A percentile compares a stretch with the other conserved stretches of the same genome.
phyloP scores from a whole-genome alignment of 2,888 invertebrate species.

The Platynereis dumerilii region DNA sequence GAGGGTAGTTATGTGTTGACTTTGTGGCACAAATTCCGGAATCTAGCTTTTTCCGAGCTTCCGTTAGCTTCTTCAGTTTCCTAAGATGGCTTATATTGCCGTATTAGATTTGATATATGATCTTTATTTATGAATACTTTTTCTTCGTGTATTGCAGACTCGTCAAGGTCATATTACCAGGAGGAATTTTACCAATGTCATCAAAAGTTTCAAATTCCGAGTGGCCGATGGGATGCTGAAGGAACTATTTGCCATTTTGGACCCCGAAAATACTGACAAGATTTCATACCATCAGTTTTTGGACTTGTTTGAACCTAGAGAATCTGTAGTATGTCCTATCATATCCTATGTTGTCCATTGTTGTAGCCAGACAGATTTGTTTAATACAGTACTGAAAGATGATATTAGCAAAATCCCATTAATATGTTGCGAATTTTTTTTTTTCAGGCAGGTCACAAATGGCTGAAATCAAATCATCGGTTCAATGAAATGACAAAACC shows the following conservation, averaged over 20 bases:
- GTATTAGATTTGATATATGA: too few relatives aligned
- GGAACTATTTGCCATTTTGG: conserved; percentile 51
- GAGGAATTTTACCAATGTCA: conserved; percentile 47
- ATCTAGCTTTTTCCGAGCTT: too few relatives aligned
- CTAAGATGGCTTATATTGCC: too few relatives aligned
- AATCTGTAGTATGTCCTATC: conserved; percentile 45
- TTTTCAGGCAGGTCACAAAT: conserved; percentile 58
- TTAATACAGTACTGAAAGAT: too few relatives aligned
- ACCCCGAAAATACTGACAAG: conserved; percentile 50
- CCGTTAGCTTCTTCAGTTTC: too few relatives aligned
- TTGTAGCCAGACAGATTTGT: background rate
- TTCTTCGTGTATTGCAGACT: conserved; percentile 41
- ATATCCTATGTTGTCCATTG: background rate
- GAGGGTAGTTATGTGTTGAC: too few relatives aligned
- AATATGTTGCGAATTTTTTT: conserved; percentile 1
- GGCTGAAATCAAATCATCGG: conserved; percentile 57
- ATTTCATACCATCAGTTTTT: conserved; percentile 59
- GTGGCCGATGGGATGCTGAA: conserved; percentile 54
- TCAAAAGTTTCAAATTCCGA: conserved; percentile 55
- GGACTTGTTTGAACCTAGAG: conserved; percentile 57
- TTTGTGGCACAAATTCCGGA: too few relatives aligned
- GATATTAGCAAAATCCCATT: too few relatives aligned
- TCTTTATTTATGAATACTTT: background rate
- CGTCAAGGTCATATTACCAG: conserved; percentile 54
- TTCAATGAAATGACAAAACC: conserved; percentile 56